Conservation (phyloP, 2,888 invertebrate species). For the Leucophenga montana region DNA sequence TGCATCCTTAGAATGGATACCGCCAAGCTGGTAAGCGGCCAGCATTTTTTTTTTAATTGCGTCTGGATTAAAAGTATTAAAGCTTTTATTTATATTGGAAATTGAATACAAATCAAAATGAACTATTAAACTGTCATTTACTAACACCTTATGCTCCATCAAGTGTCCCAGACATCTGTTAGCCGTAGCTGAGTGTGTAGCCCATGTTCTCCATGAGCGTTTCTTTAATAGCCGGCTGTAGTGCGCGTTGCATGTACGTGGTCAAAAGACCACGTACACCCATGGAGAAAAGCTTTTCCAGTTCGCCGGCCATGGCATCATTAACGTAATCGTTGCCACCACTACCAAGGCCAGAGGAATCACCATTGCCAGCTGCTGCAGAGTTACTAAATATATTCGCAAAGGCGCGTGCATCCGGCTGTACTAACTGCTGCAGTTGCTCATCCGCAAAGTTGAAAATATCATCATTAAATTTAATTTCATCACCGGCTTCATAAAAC, state of each 20-base stretch:
- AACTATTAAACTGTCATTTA: conserved; percentile 1
- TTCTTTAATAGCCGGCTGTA: conserved; percentile 89
- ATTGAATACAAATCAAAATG: conserved; percentile 14
- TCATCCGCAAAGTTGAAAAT: conserved; percentile 65
- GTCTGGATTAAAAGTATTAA: conserved; percentile 24
- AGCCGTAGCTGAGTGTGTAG: conserved; percentile 89
- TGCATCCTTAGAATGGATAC: conserved; percentile 52
- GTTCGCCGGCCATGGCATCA: conserved; percentile 83
- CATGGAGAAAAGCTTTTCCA: conserved; percentile 88
- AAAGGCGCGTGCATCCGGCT: conserved; percentile 66
- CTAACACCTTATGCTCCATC: neutral
- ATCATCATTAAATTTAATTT: conserved; percentile 66
- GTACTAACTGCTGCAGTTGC: conserved; percentile 62
- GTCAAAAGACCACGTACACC: conserved; percentile 87
- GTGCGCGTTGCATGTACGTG: conserved; percentile 86
- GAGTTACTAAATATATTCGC: conserved; percentile 61
- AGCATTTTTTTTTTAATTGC: conserved; percentile 13
- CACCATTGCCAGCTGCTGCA: conserved; percentile 32
- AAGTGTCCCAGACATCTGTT: conserved; percentile 41
- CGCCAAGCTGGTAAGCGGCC: conserved; percentile 61
- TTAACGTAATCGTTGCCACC: conserved; percentile 75
- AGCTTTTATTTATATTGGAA: conserved; percentile 18
- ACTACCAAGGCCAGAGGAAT: conserved; percentile 39
- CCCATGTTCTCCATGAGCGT: conserved; percentile 91
- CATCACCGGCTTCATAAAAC: conserved; percentile 44